Evolutionary conservation across 2,888 invertebrate species (phyloP).

Genomic region (Byasa hedistus): DNA sequence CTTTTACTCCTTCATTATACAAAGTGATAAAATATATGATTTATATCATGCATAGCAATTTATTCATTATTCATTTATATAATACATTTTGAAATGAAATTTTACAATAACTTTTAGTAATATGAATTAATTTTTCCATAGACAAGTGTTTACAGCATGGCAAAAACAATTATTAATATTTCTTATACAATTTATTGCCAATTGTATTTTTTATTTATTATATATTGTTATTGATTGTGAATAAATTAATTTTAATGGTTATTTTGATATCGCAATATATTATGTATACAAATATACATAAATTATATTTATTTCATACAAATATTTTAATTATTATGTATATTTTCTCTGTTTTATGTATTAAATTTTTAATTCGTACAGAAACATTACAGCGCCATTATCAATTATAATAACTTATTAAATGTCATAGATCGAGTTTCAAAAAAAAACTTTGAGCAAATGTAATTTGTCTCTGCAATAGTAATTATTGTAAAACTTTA

Average conservation of each 20-base stretch:
- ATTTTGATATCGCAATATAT: not conserved
- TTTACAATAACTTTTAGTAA: slow-evolving; percentile 15
- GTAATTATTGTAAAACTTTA: not conserved
- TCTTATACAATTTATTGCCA: not conserved
- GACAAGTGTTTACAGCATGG: too few relatives aligned
- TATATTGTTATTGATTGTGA: not conserved
- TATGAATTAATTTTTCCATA: slow-evolving; percentile 1
- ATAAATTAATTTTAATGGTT: not conserved
- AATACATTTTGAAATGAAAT: slow-evolving; percentile 25
- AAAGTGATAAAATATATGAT: not conserved
- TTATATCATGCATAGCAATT: slow-evolving; percentile 10
- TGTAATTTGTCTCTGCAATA: not conserved
- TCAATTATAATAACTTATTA: not conserved
- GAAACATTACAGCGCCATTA: not conserved
- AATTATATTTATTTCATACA: not conserved
- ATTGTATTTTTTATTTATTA: not conserved
- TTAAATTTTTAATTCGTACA: not conserved
- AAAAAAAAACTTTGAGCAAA: not conserved
- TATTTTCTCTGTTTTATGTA: slow-evolving; percentile 1
- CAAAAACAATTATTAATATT: not conserved
- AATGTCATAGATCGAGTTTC: not conserved
- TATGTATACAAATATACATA: not conserved
- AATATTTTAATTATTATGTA: not conserved
- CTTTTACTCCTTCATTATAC: slow-evolving; percentile 20
- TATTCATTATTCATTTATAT: slow-evolving; percentile 13